Base-by-base conservation (phyloP, 2,888 invertebrate genomes). In the Syrista parreyssii region DNA sequence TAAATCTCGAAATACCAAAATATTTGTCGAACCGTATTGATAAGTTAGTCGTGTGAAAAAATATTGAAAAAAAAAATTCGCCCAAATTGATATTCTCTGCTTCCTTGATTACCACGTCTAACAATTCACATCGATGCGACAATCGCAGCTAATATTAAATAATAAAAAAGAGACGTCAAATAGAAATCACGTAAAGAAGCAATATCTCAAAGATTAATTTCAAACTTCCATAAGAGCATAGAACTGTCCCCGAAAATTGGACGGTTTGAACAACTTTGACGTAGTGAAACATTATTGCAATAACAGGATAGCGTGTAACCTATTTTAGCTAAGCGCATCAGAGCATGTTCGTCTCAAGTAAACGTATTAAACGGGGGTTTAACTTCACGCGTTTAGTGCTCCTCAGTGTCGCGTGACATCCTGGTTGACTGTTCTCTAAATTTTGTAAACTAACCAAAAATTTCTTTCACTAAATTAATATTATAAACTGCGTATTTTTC, bases 341-440 rank as follows among this genome's bases (percentile, higher is more conserved):
- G 84, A 88, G 86, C 86, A 87, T 87, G 86, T 86, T 88, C 88
- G 88, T 89, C 86, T 84, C 84, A 86, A 89, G 87, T 89, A 89
- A 88, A 90, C 88, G 87, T 87, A 88, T 89, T 90, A 89, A 89
- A 89, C 89, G 87, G 88, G 87, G 89, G 89, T 89, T 55, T 89
- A 89, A 89, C 88, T 89, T 89, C 87, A 87, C 88, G 88, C 88
- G 86, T 85, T 84, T 83, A 85, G 82, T 82, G 84, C 84, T 87
- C 85, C 86, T 86, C 84, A 83, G 85, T 85, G 86, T 55, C 2
- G 86, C 83, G 85, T 86, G 87, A 88, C 87, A 87, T 86, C 86
- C 84, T 79, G 79, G 82, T 82, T 79, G 80, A 80, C 78, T 83
- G 81, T 81, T 78, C 77, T 78, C 71, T 79, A 75, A 73, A 55